phyloP scores from a whole-genome alignment of 2,797 vertebrate genomes.

The Tokudaia tokunoshimensis region DNA sequence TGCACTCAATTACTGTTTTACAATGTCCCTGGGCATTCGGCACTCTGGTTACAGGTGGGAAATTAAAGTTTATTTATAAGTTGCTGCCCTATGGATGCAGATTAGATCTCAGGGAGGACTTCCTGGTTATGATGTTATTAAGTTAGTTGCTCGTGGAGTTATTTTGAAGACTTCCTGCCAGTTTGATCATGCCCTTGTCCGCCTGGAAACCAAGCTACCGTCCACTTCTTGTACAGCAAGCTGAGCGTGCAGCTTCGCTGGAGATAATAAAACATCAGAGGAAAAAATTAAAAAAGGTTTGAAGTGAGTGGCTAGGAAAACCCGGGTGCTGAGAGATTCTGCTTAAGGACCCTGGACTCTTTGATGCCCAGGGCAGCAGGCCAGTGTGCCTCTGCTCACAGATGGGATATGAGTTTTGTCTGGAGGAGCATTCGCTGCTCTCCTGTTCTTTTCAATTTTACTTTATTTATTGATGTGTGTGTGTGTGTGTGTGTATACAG shows the following conservation, averaged over 20 bases:
- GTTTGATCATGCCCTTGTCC: neutral
- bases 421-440: neutral
- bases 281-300: constrained; percentile 21
- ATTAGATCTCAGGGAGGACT: constrained; percentile 73
- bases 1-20: constrained; percentile 63
- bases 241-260: neutral
- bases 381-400: neutral
- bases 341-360: neutral
- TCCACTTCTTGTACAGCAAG: neutral
- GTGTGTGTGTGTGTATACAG: neutral
- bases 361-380: neutral
- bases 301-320: constrained; percentile 2
- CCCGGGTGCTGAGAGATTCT: neutral
- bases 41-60: constrained; percentile 38
- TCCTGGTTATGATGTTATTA: constrained; percentile 72
- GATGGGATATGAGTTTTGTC: neutral
- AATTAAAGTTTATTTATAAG: constrained; percentile 73
- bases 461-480: neutral
- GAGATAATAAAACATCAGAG: constrained; percentile 26
- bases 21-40: constrained; percentile 16
- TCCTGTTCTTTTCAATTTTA: neutral
- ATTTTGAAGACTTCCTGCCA: constrained; percentile 65
- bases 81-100: constrained; percentile 48
- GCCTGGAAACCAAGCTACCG: neutral
- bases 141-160: constrained; percentile 22